These are phyloP conservation scores for Eueides isabella DNA, from an alignment of 1,140 invertebrate species.

Conservation along the genomic window DNA sequence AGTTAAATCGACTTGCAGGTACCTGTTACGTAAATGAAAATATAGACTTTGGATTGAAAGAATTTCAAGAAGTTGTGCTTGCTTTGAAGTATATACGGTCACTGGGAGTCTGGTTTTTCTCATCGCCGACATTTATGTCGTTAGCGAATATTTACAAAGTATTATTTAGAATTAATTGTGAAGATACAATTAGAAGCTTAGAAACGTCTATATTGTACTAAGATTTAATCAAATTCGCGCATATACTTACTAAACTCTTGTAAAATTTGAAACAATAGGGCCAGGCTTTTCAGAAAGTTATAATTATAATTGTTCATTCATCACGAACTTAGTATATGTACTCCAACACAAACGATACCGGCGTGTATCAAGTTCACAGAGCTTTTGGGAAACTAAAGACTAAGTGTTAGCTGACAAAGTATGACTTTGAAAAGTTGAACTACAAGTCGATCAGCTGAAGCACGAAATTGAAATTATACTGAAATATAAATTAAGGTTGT, in stretches of 20 bases:
- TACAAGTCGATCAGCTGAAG: not conserved
- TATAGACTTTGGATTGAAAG: not conserved
- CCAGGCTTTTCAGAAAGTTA: not conserved
- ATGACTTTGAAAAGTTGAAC: not conserved
- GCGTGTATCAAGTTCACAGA: slow-evolving; percentile 6
- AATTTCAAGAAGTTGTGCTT: slow-evolving; percentile 4
- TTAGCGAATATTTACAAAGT: not conserved
- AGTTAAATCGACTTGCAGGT: not conserved
- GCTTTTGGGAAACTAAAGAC: not conserved
- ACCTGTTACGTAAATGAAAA: slow-evolving; percentile 14
- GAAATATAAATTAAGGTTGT: not conserved
- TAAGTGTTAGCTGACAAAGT: slow-evolving; percentile 9
- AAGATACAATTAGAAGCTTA: not conserved
- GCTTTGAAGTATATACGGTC: slow-evolving; percentile 13
- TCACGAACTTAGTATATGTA: not conserved
- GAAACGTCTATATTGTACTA: not conserved
- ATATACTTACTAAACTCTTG: not conserved
- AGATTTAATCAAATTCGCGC: not conserved
- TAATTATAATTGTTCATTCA: slow-evolving; percentile 7
- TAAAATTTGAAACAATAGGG: not conserved
- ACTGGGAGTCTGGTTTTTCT: slow-evolving; percentile 17
- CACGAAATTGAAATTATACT: slow-evolving; percentile 11
- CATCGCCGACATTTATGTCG: slow-evolving; percentile 16
- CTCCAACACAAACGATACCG: not conserved
- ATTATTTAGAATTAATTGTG: slow-evolving; percentile 2